Percentiles rank a stretch among this genome's conserved stretches.
Conservation (phyloP, 2,888 invertebrate genomes). For the Pelosia muscerda region DNA sequence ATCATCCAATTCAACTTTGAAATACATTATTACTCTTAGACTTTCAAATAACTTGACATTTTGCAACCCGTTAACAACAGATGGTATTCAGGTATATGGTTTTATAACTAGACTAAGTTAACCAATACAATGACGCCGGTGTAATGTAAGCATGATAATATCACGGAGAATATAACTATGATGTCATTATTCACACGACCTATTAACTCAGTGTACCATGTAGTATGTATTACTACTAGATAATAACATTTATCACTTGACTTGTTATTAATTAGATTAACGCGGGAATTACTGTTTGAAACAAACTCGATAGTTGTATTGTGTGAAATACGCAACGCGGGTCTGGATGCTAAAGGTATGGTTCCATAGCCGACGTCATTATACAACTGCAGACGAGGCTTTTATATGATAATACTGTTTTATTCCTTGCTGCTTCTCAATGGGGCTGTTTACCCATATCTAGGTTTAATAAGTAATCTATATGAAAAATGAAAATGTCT, state of each 20-base stretch:
- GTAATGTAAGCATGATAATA: constrained; percentile 2
- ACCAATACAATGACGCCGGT: not conserved
- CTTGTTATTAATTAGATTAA: constrained; percentile 15
- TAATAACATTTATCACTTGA: constrained; percentile 25
- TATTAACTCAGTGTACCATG: not conserved
- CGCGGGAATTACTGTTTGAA: not conserved
- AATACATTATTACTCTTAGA: not conserved
- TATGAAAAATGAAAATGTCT: too few species aligned
- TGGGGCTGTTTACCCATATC: too few species aligned
- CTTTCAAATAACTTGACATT: too few species aligned
- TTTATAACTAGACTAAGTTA: constrained; percentile 2
- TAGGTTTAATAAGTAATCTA: too few species aligned
- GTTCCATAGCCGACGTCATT: too few species aligned
- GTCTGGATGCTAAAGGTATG: too few species aligned
- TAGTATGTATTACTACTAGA: not conserved
- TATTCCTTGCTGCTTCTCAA: too few species aligned
- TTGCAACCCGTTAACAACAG: not conserved
- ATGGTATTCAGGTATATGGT: not conserved
- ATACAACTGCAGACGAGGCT: too few species aligned
- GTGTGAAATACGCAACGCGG: too few species aligned
- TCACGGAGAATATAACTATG: constrained; percentile 1
- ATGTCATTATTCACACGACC: constrained; percentile 1
- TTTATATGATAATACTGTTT: too few species aligned
- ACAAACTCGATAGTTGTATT: too few species aligned
- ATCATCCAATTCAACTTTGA: not conserved